Percentiles rank a stretch among this genome's conserved stretches.
phyloP scores from a whole-genome alignment of 2,888 invertebrate species.

The Rhodophaea formosa region DNA sequence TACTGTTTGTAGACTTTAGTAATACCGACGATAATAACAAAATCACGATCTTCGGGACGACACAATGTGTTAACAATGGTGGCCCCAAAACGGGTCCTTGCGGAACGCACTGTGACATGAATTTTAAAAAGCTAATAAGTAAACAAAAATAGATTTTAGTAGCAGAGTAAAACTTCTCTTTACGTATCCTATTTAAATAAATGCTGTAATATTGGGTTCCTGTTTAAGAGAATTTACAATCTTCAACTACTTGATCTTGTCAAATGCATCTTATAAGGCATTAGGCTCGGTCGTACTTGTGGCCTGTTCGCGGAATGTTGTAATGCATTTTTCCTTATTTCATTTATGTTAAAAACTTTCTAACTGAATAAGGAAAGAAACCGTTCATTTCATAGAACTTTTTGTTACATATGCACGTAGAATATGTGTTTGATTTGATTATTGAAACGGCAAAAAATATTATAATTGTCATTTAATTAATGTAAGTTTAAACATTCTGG shows the following conservation, averaged over 20 bases:
- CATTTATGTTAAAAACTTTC: background rate
- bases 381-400: too few relatives aligned
- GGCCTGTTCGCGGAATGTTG: background rate
- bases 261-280: background rate
- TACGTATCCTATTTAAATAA: background rate
- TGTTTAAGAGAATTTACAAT: background rate
- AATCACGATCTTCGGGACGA: slow-evolving; percentile 35
- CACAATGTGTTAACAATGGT: slow-evolving; percentile 4
- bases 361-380: background rate
- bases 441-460: too few relatives aligned
- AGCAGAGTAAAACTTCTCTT: background rate
- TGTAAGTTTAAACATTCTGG: too few relatives aligned
- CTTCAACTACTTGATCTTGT: background rate
- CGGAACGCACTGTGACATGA: slow-evolving; percentile 5
- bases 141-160: background rate
- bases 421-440: too few relatives aligned
- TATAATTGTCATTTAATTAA: too few relatives aligned
- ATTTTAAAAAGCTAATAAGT: slow-evolving; percentile 5
- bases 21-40: slow-evolving; percentile 32
- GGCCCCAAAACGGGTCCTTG: slow-evolving; percentile 11
- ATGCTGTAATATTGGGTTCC: background rate
- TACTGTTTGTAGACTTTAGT: slow-evolving; percentile 20
- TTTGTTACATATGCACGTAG: too few relatives aligned
- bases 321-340: background rate
- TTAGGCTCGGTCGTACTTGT: background rate